Conservation (phyloP, 1,140 invertebrate genomes). For the Penaeus chinensis region DNA sequence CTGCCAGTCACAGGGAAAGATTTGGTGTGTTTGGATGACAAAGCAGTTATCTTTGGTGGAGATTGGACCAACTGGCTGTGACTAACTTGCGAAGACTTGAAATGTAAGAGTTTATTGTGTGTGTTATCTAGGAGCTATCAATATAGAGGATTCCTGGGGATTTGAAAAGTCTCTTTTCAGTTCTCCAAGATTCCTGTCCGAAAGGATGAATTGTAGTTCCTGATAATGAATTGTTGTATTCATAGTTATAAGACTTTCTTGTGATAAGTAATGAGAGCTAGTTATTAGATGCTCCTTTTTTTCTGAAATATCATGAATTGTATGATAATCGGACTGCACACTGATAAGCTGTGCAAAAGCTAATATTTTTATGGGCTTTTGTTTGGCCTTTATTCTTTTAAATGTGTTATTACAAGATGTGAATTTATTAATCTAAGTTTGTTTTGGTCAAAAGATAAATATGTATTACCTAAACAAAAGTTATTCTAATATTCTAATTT, state of each 20-base stretch:
- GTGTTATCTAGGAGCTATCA: constrained; percentile 57
- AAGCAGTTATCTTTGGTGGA: constrained; percentile 57
- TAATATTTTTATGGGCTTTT: constrained; percentile 30
- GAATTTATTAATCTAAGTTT: constrained; percentile 47
- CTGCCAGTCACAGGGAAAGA: constrained; percentile 60
- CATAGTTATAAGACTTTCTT: constrained; percentile 58
- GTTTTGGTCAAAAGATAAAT: constrained; percentile 9
- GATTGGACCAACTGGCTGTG: constrained; percentile 61
- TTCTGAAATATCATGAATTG: constrained; percentile 15
- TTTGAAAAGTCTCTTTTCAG: constrained; percentile 14
- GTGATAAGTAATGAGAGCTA: constrained; percentile 59
- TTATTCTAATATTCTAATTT: too few species aligned
- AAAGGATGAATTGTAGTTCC: constrained; percentile 54
- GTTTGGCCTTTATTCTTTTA: constrained; percentile 35
- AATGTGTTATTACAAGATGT: constrained; percentile 43
- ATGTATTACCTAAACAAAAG: constrained; percentile 10
- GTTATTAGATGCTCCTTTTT: constrained; percentile 50
- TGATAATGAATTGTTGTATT: constrained; percentile 60
- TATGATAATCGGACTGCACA: constrained; percentile 44
- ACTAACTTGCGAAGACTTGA: constrained; percentile 58
- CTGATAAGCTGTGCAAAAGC: constrained; percentile 30
- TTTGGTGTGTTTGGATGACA: constrained; percentile 61
- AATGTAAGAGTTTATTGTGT: constrained; percentile 57
- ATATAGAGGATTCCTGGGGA: constrained; percentile 30
- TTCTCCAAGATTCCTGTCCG: constrained; percentile 5